These are phyloP conservation scores for Frieseomelitta varia DNA, from an alignment of 1,140 invertebrate species.

Conservation along the genomic window DNA sequence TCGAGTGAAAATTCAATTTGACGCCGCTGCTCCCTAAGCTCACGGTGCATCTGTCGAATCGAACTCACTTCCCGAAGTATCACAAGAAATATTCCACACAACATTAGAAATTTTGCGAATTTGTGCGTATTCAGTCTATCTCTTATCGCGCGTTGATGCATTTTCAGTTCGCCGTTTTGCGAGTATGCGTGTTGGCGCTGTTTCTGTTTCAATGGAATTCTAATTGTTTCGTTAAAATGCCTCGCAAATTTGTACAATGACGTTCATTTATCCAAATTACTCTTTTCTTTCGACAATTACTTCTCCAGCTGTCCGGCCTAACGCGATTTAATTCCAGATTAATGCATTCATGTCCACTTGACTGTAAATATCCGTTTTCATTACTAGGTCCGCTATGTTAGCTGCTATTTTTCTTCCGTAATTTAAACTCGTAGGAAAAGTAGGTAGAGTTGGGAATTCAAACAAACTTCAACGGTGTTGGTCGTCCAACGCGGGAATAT, in stretches of 20 bases:
- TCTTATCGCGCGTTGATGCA: too few species aligned
- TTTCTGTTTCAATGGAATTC: conserved; percentile 12
- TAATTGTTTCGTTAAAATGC: conserved; percentile 18
- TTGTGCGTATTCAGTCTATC: not conserved
- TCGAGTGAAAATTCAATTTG: conserved; percentile 62
- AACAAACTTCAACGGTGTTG: not conserved
- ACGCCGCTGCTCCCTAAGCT: conserved; percentile 26
- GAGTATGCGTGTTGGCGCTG: not conserved
- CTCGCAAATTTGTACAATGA: not conserved
- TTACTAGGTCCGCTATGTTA: not conserved
- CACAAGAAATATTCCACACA: conserved; percentile 50
- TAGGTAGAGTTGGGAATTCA: not conserved
- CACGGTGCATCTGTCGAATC: conserved; percentile 50
- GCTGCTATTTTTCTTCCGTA: not conserved
- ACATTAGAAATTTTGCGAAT: conserved; percentile 52
- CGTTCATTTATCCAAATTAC: conserved; percentile 16
- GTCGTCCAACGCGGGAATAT: not conserved
- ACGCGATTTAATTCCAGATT: not conserved
- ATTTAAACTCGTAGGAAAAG: not conserved
- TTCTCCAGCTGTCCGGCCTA: too few species aligned
- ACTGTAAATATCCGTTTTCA: not conserved
- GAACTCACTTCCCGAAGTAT: conserved; percentile 40
- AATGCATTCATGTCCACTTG: not conserved
- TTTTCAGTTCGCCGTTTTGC: conserved; percentile 3
- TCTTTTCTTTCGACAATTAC: conserved; percentile 5